Conservation (phyloP, 2,113 vertebrate genomes). For the Entomyzon cyanotis region DNA sequence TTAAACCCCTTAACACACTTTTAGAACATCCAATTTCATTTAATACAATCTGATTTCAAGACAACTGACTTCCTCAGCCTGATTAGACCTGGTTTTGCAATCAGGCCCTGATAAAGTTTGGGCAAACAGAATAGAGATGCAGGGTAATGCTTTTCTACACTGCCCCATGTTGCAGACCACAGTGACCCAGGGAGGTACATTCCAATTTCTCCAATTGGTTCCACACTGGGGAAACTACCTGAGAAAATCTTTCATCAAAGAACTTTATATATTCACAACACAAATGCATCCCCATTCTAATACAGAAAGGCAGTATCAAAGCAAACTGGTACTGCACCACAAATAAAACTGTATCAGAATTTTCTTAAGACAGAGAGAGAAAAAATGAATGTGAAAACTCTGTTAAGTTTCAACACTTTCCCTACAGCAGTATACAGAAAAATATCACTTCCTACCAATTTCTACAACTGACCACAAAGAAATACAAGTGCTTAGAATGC, state of each 20-base stretch:
- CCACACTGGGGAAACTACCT: not conserved
- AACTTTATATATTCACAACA: not conserved
- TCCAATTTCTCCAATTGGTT: not conserved
- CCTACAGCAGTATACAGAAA: not conserved
- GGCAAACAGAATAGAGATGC: not conserved
- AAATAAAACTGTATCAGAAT: not conserved
- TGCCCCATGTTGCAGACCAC: not conserved
- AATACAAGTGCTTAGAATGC: not conserved
- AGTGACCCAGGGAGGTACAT: accelerated
- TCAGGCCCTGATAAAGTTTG: not conserved
- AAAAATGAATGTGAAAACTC: not conserved
- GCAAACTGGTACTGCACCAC: not conserved
- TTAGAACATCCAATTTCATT: not conserved
- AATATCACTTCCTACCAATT: not conserved
- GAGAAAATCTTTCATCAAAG: not conserved
- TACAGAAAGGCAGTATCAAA: not conserved
- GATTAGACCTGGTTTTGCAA: not conserved
- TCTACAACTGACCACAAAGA: not conserved
- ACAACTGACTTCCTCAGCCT: not conserved
- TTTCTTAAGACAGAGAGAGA: not conserved
- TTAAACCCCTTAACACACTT: not conserved
- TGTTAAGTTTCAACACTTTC: not conserved
- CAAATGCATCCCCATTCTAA: not conserved
- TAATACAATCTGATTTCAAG: not conserved
- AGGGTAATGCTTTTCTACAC: not conserved